These are phyloP conservation scores for Amblyornis subalaris DNA, from an alignment of 2,113 vertebrate genomes.

Conservation along the genomic window DNA sequence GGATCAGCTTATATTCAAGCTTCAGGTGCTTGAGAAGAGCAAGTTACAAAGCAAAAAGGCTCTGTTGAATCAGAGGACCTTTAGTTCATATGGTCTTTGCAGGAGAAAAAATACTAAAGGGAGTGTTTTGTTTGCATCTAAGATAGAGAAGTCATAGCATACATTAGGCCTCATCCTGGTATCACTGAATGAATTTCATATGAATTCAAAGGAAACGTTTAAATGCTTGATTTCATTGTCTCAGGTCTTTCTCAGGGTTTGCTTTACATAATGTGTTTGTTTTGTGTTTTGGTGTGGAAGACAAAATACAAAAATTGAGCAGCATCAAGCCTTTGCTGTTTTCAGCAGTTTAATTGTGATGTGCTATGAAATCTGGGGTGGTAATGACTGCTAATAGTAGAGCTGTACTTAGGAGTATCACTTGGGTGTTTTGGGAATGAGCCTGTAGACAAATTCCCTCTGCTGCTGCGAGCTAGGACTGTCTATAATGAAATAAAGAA, in stretches of 20 bases:
- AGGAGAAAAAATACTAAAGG: background rate
- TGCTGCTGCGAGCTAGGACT: background rate
- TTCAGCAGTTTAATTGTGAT: background rate
- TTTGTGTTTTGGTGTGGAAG: background rate
- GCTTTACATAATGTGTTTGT: background rate
- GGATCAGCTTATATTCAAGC: background rate
- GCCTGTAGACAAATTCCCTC: background rate
- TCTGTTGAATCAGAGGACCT: background rate
- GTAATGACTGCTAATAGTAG: background rate
- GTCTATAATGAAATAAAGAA: background rate
- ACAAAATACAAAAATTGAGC: background rate
- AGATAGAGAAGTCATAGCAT: background rate
- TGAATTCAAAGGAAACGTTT: background rate
- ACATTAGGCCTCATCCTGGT: background rate
- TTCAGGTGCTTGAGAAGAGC: background rate
- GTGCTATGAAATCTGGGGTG: background rate
- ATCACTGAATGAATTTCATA: background rate
- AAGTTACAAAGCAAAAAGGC: background rate
- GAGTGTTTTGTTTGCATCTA: background rate
- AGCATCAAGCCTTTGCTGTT: background rate
- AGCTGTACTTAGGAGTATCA: background rate
- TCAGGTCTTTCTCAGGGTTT: background rate
- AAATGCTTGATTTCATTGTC: background rate
- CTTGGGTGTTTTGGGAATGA: background rate
- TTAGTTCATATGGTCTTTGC: background rate